Percentiles rank a stretch among this genome's conserved stretches.
Conservation (phyloP, 92 coral and sea anemone species). For the Siderastrea siderea region DNA sequence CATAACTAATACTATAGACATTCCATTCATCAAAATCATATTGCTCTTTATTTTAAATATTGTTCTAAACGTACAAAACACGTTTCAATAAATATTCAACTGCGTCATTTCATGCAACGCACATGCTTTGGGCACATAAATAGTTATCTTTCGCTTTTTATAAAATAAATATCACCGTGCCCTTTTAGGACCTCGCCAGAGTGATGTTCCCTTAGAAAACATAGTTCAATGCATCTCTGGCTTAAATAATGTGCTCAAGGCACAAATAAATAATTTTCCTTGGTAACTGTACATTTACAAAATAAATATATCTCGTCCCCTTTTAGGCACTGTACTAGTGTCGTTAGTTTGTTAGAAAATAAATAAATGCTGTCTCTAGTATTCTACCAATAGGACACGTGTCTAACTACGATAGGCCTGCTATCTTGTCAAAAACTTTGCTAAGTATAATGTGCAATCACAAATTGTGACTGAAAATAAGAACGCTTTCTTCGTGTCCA, state of each 20-base stretch:
- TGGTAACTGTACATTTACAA: not conserved
- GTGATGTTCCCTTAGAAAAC: not conserved
- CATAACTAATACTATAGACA: not conserved
- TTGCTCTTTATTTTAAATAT: conserved; percentile 18
- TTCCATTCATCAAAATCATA: not conserved
- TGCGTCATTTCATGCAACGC: not conserved
- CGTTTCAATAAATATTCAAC: not conserved
- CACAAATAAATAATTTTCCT: not conserved
- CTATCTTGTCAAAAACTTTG: not conserved
- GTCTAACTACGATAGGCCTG: not conserved
- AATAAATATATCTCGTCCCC: not conserved
- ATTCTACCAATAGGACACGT: not conserved
- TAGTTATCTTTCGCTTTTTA: not conserved
- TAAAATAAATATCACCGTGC: not conserved
- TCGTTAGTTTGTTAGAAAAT: not conserved
- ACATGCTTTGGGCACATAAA: not conserved
- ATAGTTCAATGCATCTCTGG: not conserved
- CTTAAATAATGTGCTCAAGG: not conserved
- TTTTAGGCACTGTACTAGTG: not conserved
- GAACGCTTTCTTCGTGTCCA: no score
- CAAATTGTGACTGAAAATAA: no score
- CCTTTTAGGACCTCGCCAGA: not conserved
- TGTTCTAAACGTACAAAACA: not conserved
- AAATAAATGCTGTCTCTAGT: not conserved
- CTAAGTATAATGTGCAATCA: no score